Conservation (phyloP, 2,888 invertebrate genomes). For the Archaeoteleia sp. region DNA sequence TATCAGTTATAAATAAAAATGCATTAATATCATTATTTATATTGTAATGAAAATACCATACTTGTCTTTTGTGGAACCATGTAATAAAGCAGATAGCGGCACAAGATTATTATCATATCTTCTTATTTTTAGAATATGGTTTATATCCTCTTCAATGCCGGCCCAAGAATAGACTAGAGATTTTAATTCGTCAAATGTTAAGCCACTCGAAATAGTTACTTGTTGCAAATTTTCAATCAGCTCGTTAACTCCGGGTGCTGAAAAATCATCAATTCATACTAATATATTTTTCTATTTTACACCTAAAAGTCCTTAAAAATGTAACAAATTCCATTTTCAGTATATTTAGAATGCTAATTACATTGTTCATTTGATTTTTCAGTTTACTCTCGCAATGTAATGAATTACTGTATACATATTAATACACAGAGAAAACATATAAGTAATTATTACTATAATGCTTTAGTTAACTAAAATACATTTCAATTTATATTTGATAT, state of each 20-base stretch:
- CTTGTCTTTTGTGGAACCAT: constrained; percentile 60
- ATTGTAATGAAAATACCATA: not conserved
- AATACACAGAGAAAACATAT: too few relatives aligned
- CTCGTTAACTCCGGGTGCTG: constrained; percentile 58
- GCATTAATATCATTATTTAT: constrained; percentile 2
- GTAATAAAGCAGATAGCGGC: constrained; percentile 73
- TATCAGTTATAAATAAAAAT: constrained; percentile 3
- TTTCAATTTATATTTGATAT: too few relatives aligned
- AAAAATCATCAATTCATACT: too few relatives aligned
- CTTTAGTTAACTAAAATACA: too few relatives aligned
- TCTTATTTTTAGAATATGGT: constrained; percentile 75
- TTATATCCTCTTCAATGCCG: constrained; percentile 65
- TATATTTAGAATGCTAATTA: not conserved
- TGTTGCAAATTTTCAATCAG: constrained; percentile 57
- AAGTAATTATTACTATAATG: too few relatives aligned
- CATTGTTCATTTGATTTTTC: not conserved
- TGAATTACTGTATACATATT: too few relatives aligned
- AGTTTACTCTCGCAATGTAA: too few relatives aligned
- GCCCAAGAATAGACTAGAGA: constrained; percentile 58
- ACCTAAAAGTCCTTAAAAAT: too few relatives aligned
- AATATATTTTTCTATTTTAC: too few relatives aligned
- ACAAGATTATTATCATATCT: constrained; percentile 73
- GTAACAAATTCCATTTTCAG: not conserved
- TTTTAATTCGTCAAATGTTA: constrained; percentile 62
- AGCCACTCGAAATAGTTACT: constrained; percentile 58